phyloP scores from a whole-genome alignment of 2,113 vertebrate genomes.

The Anser cygnoides region DNA sequence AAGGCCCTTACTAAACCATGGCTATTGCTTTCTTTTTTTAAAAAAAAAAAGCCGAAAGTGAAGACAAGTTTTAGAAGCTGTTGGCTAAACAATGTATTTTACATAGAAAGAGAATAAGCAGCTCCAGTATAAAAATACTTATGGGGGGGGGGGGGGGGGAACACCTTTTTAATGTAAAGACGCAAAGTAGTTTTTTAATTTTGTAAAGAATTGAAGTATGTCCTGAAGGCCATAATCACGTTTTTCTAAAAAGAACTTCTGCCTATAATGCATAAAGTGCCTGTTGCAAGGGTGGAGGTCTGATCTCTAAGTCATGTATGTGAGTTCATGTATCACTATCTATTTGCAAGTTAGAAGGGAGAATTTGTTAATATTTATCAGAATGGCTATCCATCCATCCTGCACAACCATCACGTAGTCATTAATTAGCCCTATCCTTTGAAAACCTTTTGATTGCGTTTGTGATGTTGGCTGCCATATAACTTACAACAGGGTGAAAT shows the following conservation, averaged over 20 bases:
- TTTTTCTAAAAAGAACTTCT: background rate
- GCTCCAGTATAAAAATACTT: background rate
- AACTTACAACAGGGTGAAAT: background rate
- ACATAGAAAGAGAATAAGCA: background rate
- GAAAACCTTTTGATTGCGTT: background rate
- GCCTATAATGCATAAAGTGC: background rate
- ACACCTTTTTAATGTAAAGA: background rate
- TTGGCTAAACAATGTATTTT: background rate
- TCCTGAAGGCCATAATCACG: background rate
- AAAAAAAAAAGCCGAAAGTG: background rate
- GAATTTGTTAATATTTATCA: background rate
- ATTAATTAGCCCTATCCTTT: background rate
- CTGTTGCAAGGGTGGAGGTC: background rate
- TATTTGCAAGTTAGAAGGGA: background rate
- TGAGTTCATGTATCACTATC: background rate
- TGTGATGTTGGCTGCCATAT: background rate
- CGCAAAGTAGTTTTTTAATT: background rate
- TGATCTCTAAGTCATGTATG: background rate
- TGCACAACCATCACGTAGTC: background rate
- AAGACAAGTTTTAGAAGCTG: background rate
- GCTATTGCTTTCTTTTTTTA: background rate
- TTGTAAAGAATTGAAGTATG: background rate
- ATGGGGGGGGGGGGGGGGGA: background rate
- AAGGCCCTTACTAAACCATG: background rate
- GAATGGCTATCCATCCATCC: background rate